Evolutionary conservation across 53 echinoderm and acorn worm genomes (phyloP).

Genomic region (Apostichopus leukothele): DNA sequence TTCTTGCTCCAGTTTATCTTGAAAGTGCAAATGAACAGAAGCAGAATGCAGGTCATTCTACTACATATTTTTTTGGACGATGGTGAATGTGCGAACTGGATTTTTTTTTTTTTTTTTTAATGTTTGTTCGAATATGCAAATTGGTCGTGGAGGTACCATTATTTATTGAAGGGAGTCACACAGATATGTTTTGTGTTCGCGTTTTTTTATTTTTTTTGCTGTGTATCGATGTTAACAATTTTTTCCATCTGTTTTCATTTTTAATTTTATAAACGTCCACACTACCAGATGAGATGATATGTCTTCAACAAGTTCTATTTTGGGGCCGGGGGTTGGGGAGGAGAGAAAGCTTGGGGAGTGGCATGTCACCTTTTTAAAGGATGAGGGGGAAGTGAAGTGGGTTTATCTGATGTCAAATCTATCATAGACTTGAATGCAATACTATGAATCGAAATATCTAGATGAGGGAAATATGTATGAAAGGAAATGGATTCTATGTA

Average conservation of each 20-base stretch:
- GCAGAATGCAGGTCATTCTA: constrained; percentile 33
- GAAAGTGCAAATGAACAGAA: constrained; percentile 19
- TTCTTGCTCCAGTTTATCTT: neutral
- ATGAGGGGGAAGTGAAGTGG: neutral
- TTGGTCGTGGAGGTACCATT: neutral
- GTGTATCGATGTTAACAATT: neutral
- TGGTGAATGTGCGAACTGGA: neutral
- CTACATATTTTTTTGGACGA: neutral
- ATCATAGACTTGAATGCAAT: too few relatives aligned
- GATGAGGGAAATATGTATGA: too few relatives aligned
- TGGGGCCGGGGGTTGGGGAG: neutral
- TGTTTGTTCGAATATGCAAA: neutral
- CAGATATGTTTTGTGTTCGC: neutral
- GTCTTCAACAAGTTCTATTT: neutral
- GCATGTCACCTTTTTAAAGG: too few relatives aligned
- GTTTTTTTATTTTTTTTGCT: neutral
- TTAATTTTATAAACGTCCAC: too few relatives aligned
- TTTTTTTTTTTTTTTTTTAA: neutral
- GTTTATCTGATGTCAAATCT: neutral
- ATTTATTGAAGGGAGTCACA: neutral
- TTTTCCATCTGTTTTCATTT: too few relatives aligned
- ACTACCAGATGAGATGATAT: too few relatives aligned
- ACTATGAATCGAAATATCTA: too few relatives aligned
- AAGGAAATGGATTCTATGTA: too few relatives aligned
- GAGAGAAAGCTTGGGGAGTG: neutral